Percentiles rank a stretch among this genome's conserved stretches.
phyloP scores from a whole-genome alignment of 2,888 invertebrate species.

The Sphinx pinastri region DNA sequence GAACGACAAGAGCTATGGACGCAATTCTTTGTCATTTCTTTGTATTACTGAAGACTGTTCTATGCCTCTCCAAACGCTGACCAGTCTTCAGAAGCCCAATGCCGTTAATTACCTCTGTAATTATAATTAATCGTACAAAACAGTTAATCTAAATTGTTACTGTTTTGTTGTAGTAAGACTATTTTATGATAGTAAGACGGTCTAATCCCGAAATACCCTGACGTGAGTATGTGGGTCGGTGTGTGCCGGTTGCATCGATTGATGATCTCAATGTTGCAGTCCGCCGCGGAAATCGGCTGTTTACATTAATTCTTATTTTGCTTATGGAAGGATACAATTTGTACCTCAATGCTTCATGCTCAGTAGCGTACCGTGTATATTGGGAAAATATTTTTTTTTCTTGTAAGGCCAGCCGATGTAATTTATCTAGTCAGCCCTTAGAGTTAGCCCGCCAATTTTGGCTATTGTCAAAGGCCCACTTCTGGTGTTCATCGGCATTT shows the following conservation, averaged over 20 bases:
- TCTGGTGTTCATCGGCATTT: too few relatives aligned
- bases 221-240: constrained; percentile 25
- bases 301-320: background rate
- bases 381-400: background rate
- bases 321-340: background rate
- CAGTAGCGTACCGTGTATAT: background rate
- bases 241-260: constrained; percentile 25
- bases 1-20: too few relatives aligned
- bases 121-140: too few relatives aligned
- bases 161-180: background rate
- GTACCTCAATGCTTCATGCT: background rate
- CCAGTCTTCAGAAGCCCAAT: too few relatives aligned
- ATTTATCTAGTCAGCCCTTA: too few relatives aligned
- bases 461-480: too few relatives aligned
- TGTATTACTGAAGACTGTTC: too few relatives aligned
- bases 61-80: too few relatives aligned
- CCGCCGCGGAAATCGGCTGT: background rate
- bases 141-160: background rate
- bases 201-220: constrained; percentile 22
- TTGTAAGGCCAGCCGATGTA: too few relatives aligned
- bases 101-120: too few relatives aligned
- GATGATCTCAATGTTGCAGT: constrained; percentile 22
- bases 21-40: too few relatives aligned
- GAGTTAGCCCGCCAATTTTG: too few relatives aligned
- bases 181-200: background rate